A percentile compares a stretch with the other conserved stretches of the same genome.
Evolutionary conservation across 2,797 vertebrate species (phyloP).

Genomic region (Calcarius lapponicus): DNA sequence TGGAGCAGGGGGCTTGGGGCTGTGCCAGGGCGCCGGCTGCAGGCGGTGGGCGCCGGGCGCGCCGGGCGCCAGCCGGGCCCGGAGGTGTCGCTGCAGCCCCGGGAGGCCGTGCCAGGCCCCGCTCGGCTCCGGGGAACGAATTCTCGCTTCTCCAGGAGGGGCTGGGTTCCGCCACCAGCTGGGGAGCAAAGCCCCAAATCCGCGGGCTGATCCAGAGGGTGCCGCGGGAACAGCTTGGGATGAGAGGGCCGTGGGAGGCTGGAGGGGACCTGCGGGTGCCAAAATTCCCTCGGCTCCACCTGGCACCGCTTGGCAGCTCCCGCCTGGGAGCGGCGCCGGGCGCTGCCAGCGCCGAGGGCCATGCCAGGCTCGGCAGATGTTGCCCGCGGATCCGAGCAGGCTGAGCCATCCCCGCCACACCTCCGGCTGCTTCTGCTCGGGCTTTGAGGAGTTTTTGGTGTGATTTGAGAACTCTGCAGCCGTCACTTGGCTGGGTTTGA

Average conservation of each 20-base stretch:
- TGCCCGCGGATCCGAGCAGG: neutral
- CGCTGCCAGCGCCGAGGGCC: neutral
- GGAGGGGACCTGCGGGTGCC: neutral
- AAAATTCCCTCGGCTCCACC: slow-evolving; percentile 25
- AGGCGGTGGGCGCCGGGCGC: neutral
- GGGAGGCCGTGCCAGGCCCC: neutral
- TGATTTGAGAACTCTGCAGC: neutral
- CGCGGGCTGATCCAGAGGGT: neutral
- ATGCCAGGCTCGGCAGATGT: slow-evolving; percentile 54
- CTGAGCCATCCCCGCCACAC: neutral
- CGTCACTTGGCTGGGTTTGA: neutral
- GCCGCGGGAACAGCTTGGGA: slow-evolving; percentile 36
- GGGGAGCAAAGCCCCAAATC: neutral
- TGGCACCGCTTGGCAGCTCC: slow-evolving; percentile 12
- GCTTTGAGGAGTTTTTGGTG: neutral
- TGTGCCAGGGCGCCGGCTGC: neutral
- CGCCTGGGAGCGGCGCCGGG: neutral
- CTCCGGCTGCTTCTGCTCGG: neutral
- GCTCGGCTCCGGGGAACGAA: neutral
- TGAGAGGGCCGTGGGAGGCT: neutral
- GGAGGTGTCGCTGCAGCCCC: neutral
- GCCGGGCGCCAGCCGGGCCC: neutral
- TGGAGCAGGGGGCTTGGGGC: neutral
- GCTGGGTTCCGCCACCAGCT: neutral
- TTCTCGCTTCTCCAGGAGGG: neutral